Percentiles rank a stretch among this genome's conserved stretches.
Evolutionary conservation across 2,797 vertebrate genomes (phyloP).

Genomic region (Sebastes iracundus): DNA sequence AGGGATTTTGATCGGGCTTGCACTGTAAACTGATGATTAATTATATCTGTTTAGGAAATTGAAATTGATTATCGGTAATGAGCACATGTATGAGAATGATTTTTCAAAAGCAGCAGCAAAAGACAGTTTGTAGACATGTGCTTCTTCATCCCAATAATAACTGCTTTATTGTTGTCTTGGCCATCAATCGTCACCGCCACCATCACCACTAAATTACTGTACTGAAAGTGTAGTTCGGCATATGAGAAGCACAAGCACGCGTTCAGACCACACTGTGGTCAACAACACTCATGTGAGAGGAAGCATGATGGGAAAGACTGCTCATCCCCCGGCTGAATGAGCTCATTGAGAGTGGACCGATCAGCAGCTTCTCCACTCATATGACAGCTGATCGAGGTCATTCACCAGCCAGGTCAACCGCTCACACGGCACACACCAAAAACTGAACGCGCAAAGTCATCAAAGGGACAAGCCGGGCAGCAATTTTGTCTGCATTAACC

Average conservation of each 20-base stretch:
- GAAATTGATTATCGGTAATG: background rate
- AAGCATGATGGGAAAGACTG: conserved; percentile 3
- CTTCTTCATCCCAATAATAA: background rate
- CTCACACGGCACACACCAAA: conserved; percentile 32
- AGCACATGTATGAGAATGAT: background rate
- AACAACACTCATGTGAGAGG: conserved; percentile 55
- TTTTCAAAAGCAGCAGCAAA: background rate
- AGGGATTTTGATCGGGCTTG: conserved; percentile 33
- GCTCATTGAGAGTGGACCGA: conserved; percentile 44
- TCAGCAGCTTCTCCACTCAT: conserved; percentile 39
- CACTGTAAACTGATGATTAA: conserved; percentile 32
- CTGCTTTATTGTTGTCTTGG: background rate
- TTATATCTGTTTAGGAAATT: background rate
- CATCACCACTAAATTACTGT: background rate
- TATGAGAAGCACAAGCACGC: background rate
- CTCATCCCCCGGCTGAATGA: conserved; percentile 41
- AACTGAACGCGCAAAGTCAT: background rate
- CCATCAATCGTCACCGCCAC: background rate
- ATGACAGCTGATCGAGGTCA: conserved; percentile 35
- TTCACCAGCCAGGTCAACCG: background rate
- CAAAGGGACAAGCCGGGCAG: background rate
- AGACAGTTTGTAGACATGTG: background rate
- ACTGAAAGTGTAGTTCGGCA: conserved; percentile 5
- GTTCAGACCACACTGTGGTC: conserved; percentile 14
- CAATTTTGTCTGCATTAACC: background rate